Conservation (phyloP, 2,888 invertebrate genomes). For the Arrhopalites spinosus region DNA sequence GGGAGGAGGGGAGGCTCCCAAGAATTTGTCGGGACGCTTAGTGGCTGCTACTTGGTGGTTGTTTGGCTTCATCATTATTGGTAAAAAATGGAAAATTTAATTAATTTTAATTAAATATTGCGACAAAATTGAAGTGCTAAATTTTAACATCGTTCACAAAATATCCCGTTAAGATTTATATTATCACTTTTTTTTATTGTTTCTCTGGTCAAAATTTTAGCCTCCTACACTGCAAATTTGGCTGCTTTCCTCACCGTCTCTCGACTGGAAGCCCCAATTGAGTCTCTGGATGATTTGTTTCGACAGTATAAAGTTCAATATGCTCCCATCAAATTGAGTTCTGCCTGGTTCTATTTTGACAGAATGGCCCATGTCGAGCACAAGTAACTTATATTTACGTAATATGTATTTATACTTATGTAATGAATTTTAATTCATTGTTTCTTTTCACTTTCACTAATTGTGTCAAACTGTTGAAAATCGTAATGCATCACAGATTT, state of each 20-base stretch:
- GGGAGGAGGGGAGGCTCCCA: slow-evolving; percentile 93
- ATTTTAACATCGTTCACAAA: too few relatives aligned
- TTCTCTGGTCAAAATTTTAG: not conserved
- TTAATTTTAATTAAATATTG: too few relatives aligned
- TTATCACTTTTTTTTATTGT: too few relatives aligned
- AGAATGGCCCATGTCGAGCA: slow-evolving; percentile 94
- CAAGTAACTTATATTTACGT: too few relatives aligned
- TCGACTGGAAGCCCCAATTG: slow-evolving; percentile 86
- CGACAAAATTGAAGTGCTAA: too few relatives aligned
- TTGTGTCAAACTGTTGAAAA: too few relatives aligned
- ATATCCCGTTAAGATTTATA: too few relatives aligned
- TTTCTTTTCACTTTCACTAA: too few relatives aligned
- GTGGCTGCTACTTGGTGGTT: slow-evolving; percentile 99
- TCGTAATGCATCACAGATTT: slow-evolving; percentile 65
- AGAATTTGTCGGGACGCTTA: slow-evolving; percentile 91
- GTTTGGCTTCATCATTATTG: slow-evolving; percentile 94
- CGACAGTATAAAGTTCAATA: slow-evolving; percentile 96
- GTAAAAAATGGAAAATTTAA: too few relatives aligned
- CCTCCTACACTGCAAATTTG: slow-evolving; percentile 97
- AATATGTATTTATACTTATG: too few relatives aligned
- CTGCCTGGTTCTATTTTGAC: slow-evolving; percentile 90
- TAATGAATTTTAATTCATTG: too few relatives aligned
- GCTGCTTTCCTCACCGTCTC: slow-evolving; percentile 89
- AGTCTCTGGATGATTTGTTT: slow-evolving; percentile 88
- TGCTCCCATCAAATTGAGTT: slow-evolving; percentile 83